A percentile compares a stretch with the other conserved stretches of the same genome.
These are phyloP conservation scores for Poeciliopsis infans DNA, from an alignment of 2,797 vertebrate genomes.

Conservation along the genomic window DNA sequence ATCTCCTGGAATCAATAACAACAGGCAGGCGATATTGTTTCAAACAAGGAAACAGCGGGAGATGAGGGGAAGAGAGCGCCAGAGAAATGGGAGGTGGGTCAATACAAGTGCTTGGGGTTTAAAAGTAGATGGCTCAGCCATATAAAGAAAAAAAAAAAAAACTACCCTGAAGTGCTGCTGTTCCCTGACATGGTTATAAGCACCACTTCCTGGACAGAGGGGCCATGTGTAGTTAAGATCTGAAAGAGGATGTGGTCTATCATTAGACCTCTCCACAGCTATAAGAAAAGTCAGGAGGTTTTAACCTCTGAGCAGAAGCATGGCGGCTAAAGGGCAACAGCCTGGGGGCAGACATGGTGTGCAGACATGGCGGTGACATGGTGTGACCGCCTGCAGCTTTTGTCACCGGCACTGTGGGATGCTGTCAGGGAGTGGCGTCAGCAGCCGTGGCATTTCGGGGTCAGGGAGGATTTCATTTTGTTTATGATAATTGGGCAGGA, in stretches of 20 bases:
- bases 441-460: conserved; percentile 59
- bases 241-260: conserved; percentile 59
- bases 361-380: no score
- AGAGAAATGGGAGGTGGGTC: conserved; percentile 65
- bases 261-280: conserved; percentile 42
- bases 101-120: conserved; percentile 73
- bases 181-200: conserved; percentile 73
- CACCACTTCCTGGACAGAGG: conserved; percentile 61
- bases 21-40: conserved; percentile 81
- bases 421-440: conserved; percentile 45
- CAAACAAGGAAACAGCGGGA: conserved; percentile 79
- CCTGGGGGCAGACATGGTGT: conserved; percentile 40
- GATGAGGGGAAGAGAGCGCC: conserved; percentile 53
- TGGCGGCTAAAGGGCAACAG: conserved; percentile 61
- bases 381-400: conserved; percentile 49
- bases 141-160: conserved; percentile 53
- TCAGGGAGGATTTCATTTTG: conserved; percentile 67
- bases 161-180: conserved; percentile 68
- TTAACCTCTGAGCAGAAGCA: conserved; percentile 57
- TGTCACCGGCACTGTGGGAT: conserved; percentile 59
- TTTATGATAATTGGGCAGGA: conserved; percentile 67
- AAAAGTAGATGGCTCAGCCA: conserved; percentile 69
- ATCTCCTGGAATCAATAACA: conserved; percentile 87
- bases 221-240: conserved; percentile 43
- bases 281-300: conserved; percentile 67